Evolutionary conservation across 2,797 vertebrate genomes (phyloP), one percentile per base, ranked within the genome.

Genomic region (Microchirus variegatus): DNA sequence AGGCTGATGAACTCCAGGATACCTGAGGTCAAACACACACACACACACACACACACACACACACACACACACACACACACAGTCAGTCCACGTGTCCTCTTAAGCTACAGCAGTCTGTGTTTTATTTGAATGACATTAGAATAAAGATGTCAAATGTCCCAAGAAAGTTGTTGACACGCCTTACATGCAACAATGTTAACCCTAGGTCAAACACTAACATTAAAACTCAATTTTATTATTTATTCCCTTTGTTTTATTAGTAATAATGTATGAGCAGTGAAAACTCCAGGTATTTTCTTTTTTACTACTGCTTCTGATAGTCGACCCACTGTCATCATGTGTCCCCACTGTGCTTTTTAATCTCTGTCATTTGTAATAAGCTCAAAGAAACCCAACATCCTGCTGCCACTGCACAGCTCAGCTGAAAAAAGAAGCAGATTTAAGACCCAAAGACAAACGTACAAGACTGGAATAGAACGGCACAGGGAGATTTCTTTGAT

Each of bases 1-100:
- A 99, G 92, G 89, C 98, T 99, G 81, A 99, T 99, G 86, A 99
- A 99, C 91, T 99, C 98, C 93, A 99, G 90, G 90, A 99, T 99
- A 80, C 98, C 98, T 99, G 78, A 52, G 84, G 88, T 75, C 73
- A 81, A 78, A 83, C 62, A 70, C 44, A 86, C 56, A 65, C 52
- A 40, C 17, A 47, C 26, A 46, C 49, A 47, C 35, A 26, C 17
- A 49, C 49, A 67, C n/a, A 36, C 26, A 50, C 22, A 51, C 5
- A 35, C 14, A 35, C 14, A 41, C 17, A 49, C 49, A 67, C n/a
- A 36, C 26, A 50, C 22, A 51, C 5, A 35, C 14, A 35, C 14
- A 42, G 15, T 42, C 6, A 42, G 41, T 42, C 41, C 41, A 42
- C 15, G 41, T 42, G 12, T 14, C 12, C 31, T 31, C 31, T 31